phyloP scores from a whole-genome alignment of 2,113 vertebrate genomes.

The Mormyrus iriodes region DNA sequence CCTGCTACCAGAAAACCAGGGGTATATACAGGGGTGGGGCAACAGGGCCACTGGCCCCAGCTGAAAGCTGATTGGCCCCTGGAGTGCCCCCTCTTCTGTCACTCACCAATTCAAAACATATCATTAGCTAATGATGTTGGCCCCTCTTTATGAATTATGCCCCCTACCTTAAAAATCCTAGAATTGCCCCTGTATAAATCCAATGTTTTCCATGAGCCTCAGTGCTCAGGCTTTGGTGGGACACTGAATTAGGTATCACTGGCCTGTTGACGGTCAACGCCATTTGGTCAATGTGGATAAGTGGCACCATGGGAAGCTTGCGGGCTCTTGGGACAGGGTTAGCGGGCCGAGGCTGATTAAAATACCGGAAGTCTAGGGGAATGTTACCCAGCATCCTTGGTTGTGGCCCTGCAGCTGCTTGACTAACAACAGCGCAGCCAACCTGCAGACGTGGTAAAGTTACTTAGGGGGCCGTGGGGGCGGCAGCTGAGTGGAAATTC shows the following conservation, averaged over 20 bases:
- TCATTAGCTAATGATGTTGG: no score
- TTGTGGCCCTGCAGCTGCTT: neutral
- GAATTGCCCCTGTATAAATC: neutral
- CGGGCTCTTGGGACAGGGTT: neutral
- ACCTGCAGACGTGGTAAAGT: neutral
- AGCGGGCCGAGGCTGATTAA: neutral
- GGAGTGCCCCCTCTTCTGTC: neutral
- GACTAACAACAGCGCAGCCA: neutral
- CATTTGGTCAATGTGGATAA: neutral
- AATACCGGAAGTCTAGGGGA: neutral
- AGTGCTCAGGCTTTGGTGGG: neutral
- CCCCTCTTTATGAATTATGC: neutral
- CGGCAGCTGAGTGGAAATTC: neutral
- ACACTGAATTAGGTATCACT: neutral
- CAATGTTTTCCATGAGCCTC: constrained; percentile 3
- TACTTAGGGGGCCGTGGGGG: neutral
- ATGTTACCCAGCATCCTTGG: neutral
- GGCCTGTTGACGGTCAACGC: neutral
- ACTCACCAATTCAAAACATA: neutral
- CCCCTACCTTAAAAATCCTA: neutral
- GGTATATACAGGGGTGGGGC: neutral
- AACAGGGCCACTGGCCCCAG: neutral
- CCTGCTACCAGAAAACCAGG: neutral
- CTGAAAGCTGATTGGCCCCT: no score
- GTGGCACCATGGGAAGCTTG: neutral